Conservation (phyloP, 2,797 vertebrate genomes). For the Xenentodon cancila region DNA sequence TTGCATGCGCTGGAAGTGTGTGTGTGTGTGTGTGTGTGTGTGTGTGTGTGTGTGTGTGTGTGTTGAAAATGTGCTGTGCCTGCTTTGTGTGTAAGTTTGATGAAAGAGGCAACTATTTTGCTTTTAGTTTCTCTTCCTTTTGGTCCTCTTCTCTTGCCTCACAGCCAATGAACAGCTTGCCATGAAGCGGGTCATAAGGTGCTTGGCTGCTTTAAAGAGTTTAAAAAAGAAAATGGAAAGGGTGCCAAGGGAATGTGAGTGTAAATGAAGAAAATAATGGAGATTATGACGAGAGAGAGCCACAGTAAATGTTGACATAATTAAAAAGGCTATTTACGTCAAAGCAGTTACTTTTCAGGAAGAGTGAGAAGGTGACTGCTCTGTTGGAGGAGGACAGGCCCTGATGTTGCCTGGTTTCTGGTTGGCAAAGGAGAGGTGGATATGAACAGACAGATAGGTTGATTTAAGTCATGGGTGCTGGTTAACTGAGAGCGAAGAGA, state of each 20-base stretch:
- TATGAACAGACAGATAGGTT: not conserved
- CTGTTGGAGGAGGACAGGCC: not conserved
- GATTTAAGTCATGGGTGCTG: constrained; percentile 3
- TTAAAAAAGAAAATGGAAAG: constrained; percentile 58
- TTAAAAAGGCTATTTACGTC: constrained; percentile 69
- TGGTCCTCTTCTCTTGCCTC: not conserved
- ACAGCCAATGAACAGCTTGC: constrained; percentile 26
- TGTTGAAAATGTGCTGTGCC: constrained; percentile 5
- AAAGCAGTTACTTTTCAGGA: constrained; percentile 51
- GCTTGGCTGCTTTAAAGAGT: constrained; percentile 27
- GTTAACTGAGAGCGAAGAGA: not conserved
- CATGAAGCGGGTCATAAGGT: constrained; percentile 9
- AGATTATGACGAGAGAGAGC: constrained; percentile 57
- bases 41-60: too few species aligned
- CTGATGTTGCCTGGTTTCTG: constrained; percentile 12
- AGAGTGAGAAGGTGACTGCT: constrained; percentile 35
- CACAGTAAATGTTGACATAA: constrained; percentile 58
- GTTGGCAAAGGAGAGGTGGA: not conserved
- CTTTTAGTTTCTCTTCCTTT: constrained; percentile 2
- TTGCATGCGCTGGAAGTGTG: not conserved
- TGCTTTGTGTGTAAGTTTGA: constrained; percentile 10
- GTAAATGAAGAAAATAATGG: constrained; percentile 67
- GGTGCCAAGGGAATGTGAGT: constrained; percentile 53
- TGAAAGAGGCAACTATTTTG: not conserved
- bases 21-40: too few species aligned